These are phyloP conservation scores for Scaptomyza montana DNA, from an alignment of 1,140 invertebrate species.

Conservation along the genomic window DNA sequence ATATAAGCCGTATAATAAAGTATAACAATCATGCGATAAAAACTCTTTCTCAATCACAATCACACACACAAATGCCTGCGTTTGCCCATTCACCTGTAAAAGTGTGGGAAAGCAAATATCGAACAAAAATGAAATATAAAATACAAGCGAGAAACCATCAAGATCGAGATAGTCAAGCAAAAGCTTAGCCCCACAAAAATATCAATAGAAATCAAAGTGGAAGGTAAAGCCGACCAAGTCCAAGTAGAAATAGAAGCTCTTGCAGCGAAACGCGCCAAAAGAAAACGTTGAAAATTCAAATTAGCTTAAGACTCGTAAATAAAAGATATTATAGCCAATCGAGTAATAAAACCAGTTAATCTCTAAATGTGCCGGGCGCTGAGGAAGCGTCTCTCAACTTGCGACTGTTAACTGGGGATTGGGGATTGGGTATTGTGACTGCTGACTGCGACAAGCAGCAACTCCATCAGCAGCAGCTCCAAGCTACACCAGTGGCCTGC, in stretches of 20 bases:
- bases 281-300: constrained; percentile 83
- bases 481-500: constrained; percentile 5
- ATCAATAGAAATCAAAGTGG: constrained; percentile 54
- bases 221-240: constrained; percentile 33
- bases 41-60: constrained; percentile 73
- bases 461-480: constrained; percentile 20
- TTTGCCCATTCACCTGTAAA: constrained; percentile 79
- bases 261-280: constrained; percentile 51
- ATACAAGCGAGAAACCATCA: constrained; percentile 39
- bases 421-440: constrained; percentile 11
- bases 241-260: constrained; percentile 44
- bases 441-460: constrained; percentile 18
- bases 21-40: constrained; percentile 81
- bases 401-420: neutral
- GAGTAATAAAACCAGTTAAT: constrained; percentile 83
- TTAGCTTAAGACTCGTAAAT: constrained; percentile 82
- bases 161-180: constrained; percentile 46
- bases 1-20: constrained; percentile 76
- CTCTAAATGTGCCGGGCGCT: constrained; percentile 72
- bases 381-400: constrained; percentile 33
- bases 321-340: constrained; percentile 83
- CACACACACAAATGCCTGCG: constrained; percentile 15
- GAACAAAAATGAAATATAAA: constrained; percentile 36
- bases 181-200: constrained; percentile 33
- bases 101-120: constrained; percentile 82